phyloP scores from a whole-genome alignment of 2,113 vertebrate genomes.

The Phaethornis superciliosus region DNA sequence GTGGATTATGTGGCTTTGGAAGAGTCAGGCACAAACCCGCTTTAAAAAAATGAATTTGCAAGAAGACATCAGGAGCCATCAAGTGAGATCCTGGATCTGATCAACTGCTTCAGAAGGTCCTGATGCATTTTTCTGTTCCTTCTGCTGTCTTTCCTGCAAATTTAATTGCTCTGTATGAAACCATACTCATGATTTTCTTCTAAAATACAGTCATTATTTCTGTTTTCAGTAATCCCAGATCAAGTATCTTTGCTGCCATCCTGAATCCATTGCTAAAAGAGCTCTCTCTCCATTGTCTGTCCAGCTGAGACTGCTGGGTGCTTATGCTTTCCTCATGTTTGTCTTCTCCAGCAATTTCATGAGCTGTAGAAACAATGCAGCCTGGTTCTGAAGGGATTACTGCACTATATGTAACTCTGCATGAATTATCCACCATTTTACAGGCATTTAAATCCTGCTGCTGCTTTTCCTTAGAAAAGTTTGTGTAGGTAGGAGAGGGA shows the following conservation, averaged over 20 bases:
- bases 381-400: background rate
- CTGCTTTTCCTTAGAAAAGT: background rate
- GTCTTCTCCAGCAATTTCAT: background rate
- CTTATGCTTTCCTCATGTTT: background rate
- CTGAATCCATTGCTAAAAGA: background rate
- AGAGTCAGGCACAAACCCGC: background rate
- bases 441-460: background rate
- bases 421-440: background rate
- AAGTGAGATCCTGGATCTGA: background rate
- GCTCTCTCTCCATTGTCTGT: background rate
- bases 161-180: background rate
- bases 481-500: background rate
- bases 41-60: background rate
- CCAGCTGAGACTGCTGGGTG: background rate
- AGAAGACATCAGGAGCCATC: background rate
- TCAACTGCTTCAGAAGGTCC: background rate
- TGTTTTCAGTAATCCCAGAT: background rate
- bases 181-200: background rate
- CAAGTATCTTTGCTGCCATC: background rate
- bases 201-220: background rate
- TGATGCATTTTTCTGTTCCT: background rate
- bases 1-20: background rate
- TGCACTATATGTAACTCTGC: background rate
- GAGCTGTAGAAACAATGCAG: background rate
- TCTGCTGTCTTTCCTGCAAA: background rate